A percentile compares a stretch with the other conserved stretches of the same genome.
These are phyloP conservation scores for Chelonoidis abingdonii DNA, from an alignment of 2,113 vertebrate genomes.

Conservation along the genomic window DNA sequence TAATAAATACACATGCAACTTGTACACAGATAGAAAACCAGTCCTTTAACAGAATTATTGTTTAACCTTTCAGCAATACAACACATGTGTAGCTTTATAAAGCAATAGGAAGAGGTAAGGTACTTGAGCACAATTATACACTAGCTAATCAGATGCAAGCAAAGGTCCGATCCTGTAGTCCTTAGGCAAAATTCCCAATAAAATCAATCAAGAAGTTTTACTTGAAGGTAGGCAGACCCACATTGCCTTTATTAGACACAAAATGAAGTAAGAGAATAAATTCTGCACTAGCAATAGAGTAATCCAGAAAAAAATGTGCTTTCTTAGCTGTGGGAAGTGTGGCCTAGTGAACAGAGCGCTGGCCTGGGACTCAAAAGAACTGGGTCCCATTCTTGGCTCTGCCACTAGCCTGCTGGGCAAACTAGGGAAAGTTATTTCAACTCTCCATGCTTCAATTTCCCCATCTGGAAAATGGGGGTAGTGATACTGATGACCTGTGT, in stretches of 20 bases:
- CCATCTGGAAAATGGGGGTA: not conserved
- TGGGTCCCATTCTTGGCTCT: accelerated
- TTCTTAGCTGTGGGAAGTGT: not conserved
- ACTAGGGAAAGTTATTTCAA: not conserved
- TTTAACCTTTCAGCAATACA: not conserved
- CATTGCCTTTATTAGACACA: not conserved
- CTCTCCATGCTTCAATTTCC: not conserved
- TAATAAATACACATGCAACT: not conserved
- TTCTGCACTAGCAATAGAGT: not conserved
- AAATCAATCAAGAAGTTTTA: not conserved
- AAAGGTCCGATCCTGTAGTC: not conserved
- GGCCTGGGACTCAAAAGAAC: not conserved
- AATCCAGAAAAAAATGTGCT: accelerated
- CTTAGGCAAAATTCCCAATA: not conserved
- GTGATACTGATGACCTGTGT: not conserved
- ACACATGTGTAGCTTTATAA: not conserved
- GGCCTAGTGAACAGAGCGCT: accelerated
- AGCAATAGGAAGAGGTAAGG: not conserved
- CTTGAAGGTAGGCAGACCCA: not conserved
- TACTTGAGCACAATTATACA: not conserved
- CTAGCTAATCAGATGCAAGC: not conserved
- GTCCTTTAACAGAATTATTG: not conserved
- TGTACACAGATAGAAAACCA: not conserved
- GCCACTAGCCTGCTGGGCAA: not conserved
- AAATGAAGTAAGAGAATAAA: not conserved